These are phyloP conservation scores for Montipora foliosa DNA, from an alignment of 64 coral and sea anemone species.

Conservation along the genomic window DNA sequence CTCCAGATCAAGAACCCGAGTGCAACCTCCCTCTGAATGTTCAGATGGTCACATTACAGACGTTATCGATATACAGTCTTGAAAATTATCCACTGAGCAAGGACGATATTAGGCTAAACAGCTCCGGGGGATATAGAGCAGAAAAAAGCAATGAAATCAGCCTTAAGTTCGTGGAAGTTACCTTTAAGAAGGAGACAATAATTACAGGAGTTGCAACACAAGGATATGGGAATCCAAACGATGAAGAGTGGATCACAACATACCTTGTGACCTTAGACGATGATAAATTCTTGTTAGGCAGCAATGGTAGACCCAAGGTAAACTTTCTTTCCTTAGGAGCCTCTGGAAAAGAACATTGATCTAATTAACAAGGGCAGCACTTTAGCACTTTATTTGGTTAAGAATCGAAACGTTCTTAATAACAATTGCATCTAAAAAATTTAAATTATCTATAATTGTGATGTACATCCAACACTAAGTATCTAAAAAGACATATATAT, in stretches of 20 bases:
- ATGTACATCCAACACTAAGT: too few species aligned
- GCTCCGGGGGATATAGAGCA: conserved; percentile 21
- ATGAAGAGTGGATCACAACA: conserved; percentile 33
- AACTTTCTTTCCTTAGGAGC: not conserved
- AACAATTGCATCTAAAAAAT: too few species aligned
- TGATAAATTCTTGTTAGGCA: not conserved
- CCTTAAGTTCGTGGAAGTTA: not conserved
- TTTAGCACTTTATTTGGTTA: too few species aligned
- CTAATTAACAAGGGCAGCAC: too few species aligned
- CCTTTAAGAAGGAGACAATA: conserved; percentile 29
- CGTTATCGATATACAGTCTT: not conserved
- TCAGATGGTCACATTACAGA: not conserved
- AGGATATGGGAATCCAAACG: conserved; percentile 25
- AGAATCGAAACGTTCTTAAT: too few species aligned
- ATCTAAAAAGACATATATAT: too few species aligned
- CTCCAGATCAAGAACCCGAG: not conserved
- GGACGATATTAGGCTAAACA: not conserved
- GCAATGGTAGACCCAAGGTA: conserved; percentile 4
- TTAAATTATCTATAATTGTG: too few species aligned
- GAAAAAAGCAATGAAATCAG: rapidly evolving
- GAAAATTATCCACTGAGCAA: not conserved
- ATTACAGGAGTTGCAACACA: conserved; percentile 64
- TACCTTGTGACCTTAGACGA: conserved; percentile 11
- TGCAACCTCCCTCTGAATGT: conserved; percentile 1
- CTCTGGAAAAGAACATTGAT: too few species aligned